phyloP scores from a whole-genome alignment of 2,113 vertebrate genomes.

The Rattus rattus region DNA sequence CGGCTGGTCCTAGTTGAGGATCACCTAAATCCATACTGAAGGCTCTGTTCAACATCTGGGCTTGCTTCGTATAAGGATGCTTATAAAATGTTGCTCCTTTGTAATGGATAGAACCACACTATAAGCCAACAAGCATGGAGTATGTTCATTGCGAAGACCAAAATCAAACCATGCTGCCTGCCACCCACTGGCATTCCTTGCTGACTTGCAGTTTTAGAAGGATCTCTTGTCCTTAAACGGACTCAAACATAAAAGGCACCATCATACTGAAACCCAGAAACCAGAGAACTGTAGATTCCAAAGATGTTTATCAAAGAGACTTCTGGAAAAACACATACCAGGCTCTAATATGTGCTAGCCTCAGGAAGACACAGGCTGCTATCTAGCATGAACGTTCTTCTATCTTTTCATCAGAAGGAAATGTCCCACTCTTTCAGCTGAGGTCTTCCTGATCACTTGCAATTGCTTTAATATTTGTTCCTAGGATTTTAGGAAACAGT shows the following conservation, averaged over 20 bases:
- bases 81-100: not conserved
- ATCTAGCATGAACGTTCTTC: not conserved
- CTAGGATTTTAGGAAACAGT: not conserved
- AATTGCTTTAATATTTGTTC: conserved; percentile 49
- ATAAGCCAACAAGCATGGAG: not conserved
- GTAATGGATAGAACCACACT: not conserved
- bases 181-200: not conserved
- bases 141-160: not conserved
- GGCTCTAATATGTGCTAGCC: not conserved
- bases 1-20: not conserved
- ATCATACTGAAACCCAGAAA: not conserved
- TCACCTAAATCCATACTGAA: not conserved
- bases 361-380: not conserved
- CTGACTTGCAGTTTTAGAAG: not conserved
- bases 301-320: not conserved
- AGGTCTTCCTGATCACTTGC: conserved; percentile 24
- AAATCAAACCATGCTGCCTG: not conserved
- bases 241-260: not conserved
- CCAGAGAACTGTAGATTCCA: not conserved
- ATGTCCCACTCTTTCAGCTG: conserved; percentile 11
- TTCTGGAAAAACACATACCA: not conserved
- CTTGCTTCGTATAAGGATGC: not conserved
- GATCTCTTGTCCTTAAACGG: not conserved
- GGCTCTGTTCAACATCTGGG: not conserved
- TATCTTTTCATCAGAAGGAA: conserved; percentile 2